Base-by-base conservation (phyloP, 2,888 invertebrate species). In the Spilosoma lubricipeda region DNA sequence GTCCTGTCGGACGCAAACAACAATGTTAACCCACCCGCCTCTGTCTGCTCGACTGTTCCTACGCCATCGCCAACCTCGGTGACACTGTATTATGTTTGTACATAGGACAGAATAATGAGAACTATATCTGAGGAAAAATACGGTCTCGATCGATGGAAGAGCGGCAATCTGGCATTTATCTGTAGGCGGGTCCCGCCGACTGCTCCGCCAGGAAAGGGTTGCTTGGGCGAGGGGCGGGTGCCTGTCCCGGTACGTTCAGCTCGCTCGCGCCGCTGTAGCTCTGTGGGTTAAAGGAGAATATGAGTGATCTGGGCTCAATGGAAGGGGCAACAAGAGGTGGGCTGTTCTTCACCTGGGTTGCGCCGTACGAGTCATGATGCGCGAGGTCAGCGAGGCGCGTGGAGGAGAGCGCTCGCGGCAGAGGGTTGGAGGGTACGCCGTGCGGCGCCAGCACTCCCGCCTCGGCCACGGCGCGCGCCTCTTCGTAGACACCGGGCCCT, bases 351-450 rank as follows among this genome's bases (percentile, higher is more conserved):
- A 92, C 93, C 91, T 93, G 98, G 42, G 98, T 98, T 78, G 97
- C 97, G 78, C 98, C 98, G 89, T 98, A 98, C 67, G 97, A 96
- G 91, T 97, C 97, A 83, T 97, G 97, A 79, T 91, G 97, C 96
- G 93, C 91, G 85, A 98, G 95, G 91, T 98, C 98, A 82, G 98
- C 97, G 59, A 98, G 96, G 77, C 98, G 97, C 82, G 97, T 97
- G 88, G 98, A 98, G 83, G 98, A 98, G 39, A 98, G 95, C 71
- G 98, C 98, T 80, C 98, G 96, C 1, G 98, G 98, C 88, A 98
- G 97, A 33, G 99, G 98, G 95, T 98, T 98, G 90, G 98, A 98
- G 68, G 99, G 99, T 71, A 99, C 99, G 70, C 99, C 99, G 90
- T 99, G 99, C n/a, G 99, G 99, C 74, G 99, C 99, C 88, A 99